Base-by-base conservation (phyloP, 2,797 vertebrate genomes). In the Manis javanica region DNA sequence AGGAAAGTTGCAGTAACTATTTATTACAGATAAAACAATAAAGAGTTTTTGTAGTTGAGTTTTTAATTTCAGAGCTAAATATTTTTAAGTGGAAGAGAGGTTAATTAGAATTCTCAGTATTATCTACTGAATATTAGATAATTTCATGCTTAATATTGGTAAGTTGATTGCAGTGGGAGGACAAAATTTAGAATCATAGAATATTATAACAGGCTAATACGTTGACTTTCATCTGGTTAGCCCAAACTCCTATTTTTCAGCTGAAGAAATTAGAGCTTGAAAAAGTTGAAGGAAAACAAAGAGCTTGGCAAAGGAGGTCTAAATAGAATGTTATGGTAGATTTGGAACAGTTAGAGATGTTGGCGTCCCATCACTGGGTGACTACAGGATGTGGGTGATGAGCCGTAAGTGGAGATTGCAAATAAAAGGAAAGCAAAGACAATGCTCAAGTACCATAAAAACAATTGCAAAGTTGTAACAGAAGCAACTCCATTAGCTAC, bases 1-100 rank as follows among this genome's bases (percentile, higher is more conserved):
- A 5, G 12, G 39, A 94, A 98, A 97, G 91, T 77, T 93, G 4
- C 46, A 93, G 86, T 5, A 77, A 83, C 26, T 83, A 51, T 87
- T 61, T 90, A 66, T 90, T 93, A 95, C 63, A 86, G 75, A 94
- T 91, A 72, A 82, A 75, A 68, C 13, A 42, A 79, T 97, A 96
- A 5, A 49, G 84, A 19, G 19, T 75, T 83, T 83, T 93, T 46
- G 42, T 31, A 21, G 37, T 66, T 71, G 46, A 55, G 13, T 57
- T 68, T 71, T 79, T 84, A 29, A 88, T 83, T 91, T 93, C 39
- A 24, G 4, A 94, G 23, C 0, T 2, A 90, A 55, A 29, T 94
- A 84, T 74, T 91, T 91, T 68, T 61, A 95, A 82, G 49, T 64
- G 51, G 1, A n/a, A 82, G 39, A 69, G 5, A 86, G 63, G 26